Conservation (phyloP, 2,888 invertebrate species). For the Dione vanillae region DNA sequence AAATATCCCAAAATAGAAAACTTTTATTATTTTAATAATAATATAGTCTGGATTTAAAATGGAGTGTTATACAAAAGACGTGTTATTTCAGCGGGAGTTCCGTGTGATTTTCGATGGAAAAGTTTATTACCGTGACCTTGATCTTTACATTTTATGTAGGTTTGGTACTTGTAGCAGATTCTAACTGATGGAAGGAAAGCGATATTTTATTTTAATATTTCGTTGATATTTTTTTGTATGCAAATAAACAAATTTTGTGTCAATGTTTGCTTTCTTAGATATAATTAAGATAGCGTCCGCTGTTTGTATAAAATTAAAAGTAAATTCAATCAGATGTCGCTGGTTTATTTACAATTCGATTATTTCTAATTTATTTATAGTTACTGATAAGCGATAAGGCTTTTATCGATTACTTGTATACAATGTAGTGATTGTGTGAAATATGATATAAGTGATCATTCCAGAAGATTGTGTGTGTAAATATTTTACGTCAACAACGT, state of each 20-base stretch:
- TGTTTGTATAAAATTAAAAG: neutral
- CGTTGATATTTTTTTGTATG: neutral
- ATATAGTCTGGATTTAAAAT: constrained; percentile 6
- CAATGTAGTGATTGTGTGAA: constrained; percentile 16
- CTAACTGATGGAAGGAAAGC: neutral
- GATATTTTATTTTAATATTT: neutral
- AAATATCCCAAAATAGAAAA: neutral
- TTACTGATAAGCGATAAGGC: constrained; percentile 2
- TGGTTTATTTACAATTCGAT: neutral
- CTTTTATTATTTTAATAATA: neutral
- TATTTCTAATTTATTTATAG: neutral
- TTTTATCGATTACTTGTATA: constrained; percentile 10
- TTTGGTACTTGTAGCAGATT: neutral
- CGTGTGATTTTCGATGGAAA: constrained; percentile 13
- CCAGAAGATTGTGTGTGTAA: constrained; percentile 10
- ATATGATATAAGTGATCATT: constrained; percentile 13
- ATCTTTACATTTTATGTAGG: constrained; percentile 16
- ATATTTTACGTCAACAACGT: constrained; percentile 18
- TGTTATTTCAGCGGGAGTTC: constrained; percentile 26
- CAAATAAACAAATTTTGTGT: neutral
- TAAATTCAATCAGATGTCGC: neutral
- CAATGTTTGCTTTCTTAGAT: neutral
- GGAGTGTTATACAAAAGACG: constrained; percentile 6
- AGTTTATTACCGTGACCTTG: constrained; percentile 17
- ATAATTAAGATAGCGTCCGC: neutral